These are phyloP conservation scores for Anguilla marmorata DNA, from an alignment of 2,797 vertebrate genomes.

Conservation along the genomic window DNA sequence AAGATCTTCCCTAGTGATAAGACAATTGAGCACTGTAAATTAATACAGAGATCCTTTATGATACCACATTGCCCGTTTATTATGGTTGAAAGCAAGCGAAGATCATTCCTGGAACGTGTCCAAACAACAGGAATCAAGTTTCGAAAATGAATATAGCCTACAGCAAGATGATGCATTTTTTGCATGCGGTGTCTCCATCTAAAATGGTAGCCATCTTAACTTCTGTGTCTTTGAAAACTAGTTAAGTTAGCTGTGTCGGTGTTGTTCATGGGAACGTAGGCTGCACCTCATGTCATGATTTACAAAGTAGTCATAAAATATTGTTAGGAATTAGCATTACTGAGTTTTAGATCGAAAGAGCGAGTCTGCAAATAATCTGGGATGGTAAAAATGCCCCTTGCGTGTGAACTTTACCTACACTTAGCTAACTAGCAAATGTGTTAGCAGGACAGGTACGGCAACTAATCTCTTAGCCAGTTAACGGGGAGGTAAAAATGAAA, in stretches of 20 bases:
- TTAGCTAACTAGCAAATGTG: not conserved
- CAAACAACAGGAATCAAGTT: not conserved
- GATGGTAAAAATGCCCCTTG: not conserved
- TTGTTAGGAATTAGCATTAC: no score
- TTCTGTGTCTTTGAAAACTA: not conserved
- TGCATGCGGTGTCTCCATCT: not conserved
- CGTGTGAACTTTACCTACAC: not conserved
- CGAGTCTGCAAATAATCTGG: not conserved
- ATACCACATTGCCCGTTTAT: constrained; percentile 36
- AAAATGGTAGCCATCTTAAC: not conserved
- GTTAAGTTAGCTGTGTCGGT: no score
- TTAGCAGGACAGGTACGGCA: not conserved
- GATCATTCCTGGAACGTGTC: not conserved
- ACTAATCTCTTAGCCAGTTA: no score
- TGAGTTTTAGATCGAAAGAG: not conserved
- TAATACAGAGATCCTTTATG: constrained; percentile 25
- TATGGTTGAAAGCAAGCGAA: constrained; percentile 21
- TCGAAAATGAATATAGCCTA: not conserved
- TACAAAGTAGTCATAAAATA: no score
- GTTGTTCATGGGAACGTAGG: not conserved
- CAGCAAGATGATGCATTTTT: not conserved
- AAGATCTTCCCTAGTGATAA: constrained; percentile 45
- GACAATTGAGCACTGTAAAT: constrained; percentile 43
- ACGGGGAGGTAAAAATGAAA: no score
- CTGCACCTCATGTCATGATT: no score